These are phyloP conservation scores for Zelostemma sp. DNA, from an alignment of 1,140 invertebrate species.

Conservation along the genomic window DNA sequence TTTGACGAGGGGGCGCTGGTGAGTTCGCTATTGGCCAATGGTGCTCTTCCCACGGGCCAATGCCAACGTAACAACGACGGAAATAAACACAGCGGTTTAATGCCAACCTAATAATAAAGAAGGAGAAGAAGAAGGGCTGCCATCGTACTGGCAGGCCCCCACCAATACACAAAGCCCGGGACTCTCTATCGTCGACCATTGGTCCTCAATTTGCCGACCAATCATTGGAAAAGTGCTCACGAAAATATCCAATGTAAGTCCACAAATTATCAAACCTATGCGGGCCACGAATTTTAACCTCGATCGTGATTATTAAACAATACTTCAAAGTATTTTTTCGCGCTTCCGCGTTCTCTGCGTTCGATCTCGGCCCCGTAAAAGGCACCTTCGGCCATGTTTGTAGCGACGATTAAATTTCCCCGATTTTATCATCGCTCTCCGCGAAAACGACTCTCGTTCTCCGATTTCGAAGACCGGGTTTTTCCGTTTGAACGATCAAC, in stretches of 20 bases:
- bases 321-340: conserved; percentile 2
- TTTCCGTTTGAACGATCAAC: background rate
- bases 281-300: conserved; percentile 50
- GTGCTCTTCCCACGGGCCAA: no score
- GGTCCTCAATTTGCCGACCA: conserved; percentile 78
- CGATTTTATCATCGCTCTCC: background rate
- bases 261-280: conserved; percentile 78
- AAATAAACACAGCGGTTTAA: no score
- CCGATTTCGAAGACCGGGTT: no score
- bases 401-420: conserved; percentile 18
- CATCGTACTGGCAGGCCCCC: conserved; percentile 71
- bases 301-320: conserved; percentile 32
- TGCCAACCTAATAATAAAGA: no score
- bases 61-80: no score
- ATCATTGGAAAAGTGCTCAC: conserved; percentile 77
- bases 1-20: conserved; percentile 33
- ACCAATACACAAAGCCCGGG: conserved; percentile 73
- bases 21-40: conserved; percentile 38
- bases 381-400: conserved; percentile 56
- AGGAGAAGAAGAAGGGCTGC: no score
- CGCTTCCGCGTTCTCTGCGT: conserved; percentile 8
- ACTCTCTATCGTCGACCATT: conserved; percentile 75
- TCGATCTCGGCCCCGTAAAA: conserved; percentile 14
- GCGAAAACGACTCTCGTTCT: background rate
- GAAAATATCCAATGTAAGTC: conserved; percentile 85